phyloP scores from a whole-genome alignment of 2,888 invertebrate species.

The Chironomus tentans region DNA sequence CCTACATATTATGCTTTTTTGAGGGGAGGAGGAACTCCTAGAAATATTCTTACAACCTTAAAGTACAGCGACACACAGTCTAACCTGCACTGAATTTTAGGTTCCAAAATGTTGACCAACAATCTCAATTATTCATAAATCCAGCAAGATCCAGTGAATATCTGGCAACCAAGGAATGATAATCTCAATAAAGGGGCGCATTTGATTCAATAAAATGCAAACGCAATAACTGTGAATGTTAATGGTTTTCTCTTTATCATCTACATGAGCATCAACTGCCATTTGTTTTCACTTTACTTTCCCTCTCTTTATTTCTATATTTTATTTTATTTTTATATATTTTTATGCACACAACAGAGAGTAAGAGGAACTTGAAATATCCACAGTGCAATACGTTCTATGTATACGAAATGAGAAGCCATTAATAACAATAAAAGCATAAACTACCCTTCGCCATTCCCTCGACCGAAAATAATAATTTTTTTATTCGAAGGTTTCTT shows the following conservation, averaged over 20 bases:
- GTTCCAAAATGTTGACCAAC: too few species aligned
- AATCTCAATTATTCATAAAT: background rate
- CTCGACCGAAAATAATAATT: slow-evolving; percentile 14
- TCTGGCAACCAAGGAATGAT: background rate
- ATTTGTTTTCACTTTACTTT: slow-evolving; percentile 14
- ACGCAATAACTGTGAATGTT: slow-evolving; percentile 10
- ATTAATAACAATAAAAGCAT: slow-evolving; percentile 17
- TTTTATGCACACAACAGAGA: background rate
- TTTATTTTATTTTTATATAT: background rate
- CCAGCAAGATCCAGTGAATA: background rate
- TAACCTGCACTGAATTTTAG: too few species aligned
- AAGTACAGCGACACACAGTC: too few species aligned
- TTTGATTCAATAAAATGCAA: slow-evolving; percentile 26
- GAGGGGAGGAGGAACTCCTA: too few species aligned
- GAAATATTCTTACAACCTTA: too few species aligned
- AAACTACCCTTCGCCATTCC: slow-evolving; percentile 1
- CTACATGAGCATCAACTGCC: background rate
- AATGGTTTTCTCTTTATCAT: slow-evolving; percentile 6
- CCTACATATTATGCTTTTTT: too few species aligned
- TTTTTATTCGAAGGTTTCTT: slow-evolving; percentile 13
- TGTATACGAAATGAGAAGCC: background rate
- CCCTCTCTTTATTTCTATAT: background rate
- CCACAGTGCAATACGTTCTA: too few species aligned
- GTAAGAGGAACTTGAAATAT: too few species aligned
- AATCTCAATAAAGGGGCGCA: slow-evolving; percentile 11